Base-by-base conservation (phyloP, 2,113 vertebrate genomes). In the Baryphthengus martii region DNA sequence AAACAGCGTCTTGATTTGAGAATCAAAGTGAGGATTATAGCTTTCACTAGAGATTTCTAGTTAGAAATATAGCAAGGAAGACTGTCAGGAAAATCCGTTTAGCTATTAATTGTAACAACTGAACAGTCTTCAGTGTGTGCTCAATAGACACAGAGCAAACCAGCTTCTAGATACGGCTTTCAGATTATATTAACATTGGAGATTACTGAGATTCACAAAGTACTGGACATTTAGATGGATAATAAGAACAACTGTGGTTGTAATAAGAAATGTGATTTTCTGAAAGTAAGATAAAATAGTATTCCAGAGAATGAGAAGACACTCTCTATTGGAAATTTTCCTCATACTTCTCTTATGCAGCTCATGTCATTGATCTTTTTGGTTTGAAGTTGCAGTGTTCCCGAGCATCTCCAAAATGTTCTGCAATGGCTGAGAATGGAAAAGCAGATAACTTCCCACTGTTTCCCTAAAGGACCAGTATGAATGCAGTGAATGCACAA, bases 341-440 rank as follows among this genome's bases (percentile, higher is more conserved):
- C 1, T 1, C 2, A 3, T 33, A n/a, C 55, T 75, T 76, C 15
- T 86, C 2, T 61, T 33, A 20, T 2, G 3, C 16, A 81, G 3
- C 26, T 89, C 33, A 5, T 80, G 66, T 45, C 15, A 26, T 44
- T 1, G 2, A 1, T 37, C 29, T 35, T 45, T 79, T 45, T 1
- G 4, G 24, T 4, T 37, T 59, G 4, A 16, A 68, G 11, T 50
- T 66, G 3, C 3, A 1, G 5, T 13, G 8, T 19, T 79, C 10
- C 24, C 37, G 19, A 63, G 9, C 17, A 3, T 73, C 49, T 65
- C 39, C 62, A 91, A 37, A 86, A 68, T 83, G 9, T 16, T 71
- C 16, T 71, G 20, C 19, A 25, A 21, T 53, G 29, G 3, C 13
- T 68, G 15, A 80, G 52, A 86, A 17, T 25, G 23, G 19, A 81